Base-by-base conservation (phyloP, 2,113 vertebrate genomes). In the Cinclus mexicanus region DNA sequence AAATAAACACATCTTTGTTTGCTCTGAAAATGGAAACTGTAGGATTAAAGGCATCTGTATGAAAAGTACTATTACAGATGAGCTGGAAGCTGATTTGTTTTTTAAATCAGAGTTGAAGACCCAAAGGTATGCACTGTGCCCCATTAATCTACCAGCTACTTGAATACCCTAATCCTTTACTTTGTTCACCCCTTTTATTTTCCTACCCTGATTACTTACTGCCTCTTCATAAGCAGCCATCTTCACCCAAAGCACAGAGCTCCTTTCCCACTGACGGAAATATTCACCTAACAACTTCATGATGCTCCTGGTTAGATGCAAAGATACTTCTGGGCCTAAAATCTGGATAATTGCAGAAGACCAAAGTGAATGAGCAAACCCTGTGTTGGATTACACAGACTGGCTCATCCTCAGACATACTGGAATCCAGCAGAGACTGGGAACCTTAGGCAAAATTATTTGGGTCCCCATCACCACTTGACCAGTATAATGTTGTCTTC, bases 1-100 rank as follows among this genome's bases (percentile, higher is more conserved):
- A 90, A 96, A 92, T n/a, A 90, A 93, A 92, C 49, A 94, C 23
- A 28, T 61, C 80, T 78, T 60, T 83, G 22, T 93, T 95, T 94
- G 83, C 79, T 87, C 69, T 93, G 90, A 78, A 93, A 96, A 93
- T 68, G 69, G 72, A 89, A 96, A 84, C 44, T 78, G 44, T 17
- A 68, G 92, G 83, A 95, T 95, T 96, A 96, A 90, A 92, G 46
- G 39, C 67, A 88, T 76, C 78, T 41, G 68, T 41, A 52, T 46
- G 60, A 67, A 85, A 96, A 83, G 35, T 88, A 95, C 6, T 83
- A 83, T 67, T 64, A 80, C 68, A 90, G 71, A 77, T 80, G 60
- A 90, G 52, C 56, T 80, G 52, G 44, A 77, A 96, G 60, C 25
- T 68, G 44, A 3, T 90, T 75, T 71, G 23, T 10, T 87, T 93